These are phyloP conservation scores for Nettapus auritus DNA, from an alignment of 2,113 vertebrate genomes.

Conservation along the genomic window DNA sequence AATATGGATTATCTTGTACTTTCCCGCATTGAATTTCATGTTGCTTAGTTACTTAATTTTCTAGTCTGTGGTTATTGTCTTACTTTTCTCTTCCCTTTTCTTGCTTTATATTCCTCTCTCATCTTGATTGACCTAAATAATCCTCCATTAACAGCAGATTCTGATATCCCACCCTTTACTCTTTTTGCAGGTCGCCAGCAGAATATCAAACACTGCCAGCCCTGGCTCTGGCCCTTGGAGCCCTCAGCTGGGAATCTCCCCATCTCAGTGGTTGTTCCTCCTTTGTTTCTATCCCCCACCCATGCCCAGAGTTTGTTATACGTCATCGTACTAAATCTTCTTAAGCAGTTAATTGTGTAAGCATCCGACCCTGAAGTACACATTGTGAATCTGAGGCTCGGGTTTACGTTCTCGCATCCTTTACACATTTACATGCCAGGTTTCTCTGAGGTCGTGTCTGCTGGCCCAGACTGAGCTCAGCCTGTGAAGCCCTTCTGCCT, in stretches of 20 bases:
- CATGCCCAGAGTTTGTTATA: fast-evolving
- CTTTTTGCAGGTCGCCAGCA: background rate
- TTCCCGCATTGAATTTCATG: background rate
- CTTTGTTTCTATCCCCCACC: background rate
- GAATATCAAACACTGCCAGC: background rate
- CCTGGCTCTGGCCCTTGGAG: background rate
- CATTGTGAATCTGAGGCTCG: background rate
- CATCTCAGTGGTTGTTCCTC: background rate
- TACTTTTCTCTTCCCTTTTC: background rate
- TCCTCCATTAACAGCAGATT: background rate
- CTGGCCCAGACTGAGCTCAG: background rate
- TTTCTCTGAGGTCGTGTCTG: fast-evolving
- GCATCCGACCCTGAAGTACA: fast-evolving
- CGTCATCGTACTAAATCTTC: fast-evolving
- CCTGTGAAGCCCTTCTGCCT: background rate
- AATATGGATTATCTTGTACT: constrained; percentile 17
- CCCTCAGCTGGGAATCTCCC: background rate
- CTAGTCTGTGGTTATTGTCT: background rate
- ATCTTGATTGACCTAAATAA: constrained; percentile 14
- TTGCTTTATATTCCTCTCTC: background rate
- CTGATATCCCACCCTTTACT: background rate
- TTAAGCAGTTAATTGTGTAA: background rate
- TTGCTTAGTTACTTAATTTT: constrained; percentile 56
- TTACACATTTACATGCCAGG: fast-evolving
- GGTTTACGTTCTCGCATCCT: background rate